A percentile compares a stretch with the other conserved stretches of the same genome.
Evolutionary conservation across 2,113 vertebrate species (phyloP).

Genomic region (Chelonoidis abingdonii): DNA sequence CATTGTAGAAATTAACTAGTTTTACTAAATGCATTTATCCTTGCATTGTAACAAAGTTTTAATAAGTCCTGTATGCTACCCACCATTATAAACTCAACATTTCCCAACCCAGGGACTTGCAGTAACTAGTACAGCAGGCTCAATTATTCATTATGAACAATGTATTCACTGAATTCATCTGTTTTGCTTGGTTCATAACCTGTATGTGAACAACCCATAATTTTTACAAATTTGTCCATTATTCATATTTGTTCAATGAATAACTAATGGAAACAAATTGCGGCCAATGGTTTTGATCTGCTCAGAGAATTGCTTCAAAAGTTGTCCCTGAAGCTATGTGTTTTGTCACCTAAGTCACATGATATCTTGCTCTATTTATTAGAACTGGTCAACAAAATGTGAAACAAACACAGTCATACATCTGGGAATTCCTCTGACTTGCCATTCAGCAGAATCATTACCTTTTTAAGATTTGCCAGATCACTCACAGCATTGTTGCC

Average conservation of each 20-base stretch:
- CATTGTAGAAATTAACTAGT: background rate
- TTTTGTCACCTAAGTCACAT: slow-evolving; percentile 18
- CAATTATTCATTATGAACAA: slow-evolving; percentile 65
- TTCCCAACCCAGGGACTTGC: slow-evolving; percentile 48
- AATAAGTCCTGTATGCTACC: background rate
- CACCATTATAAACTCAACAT: slow-evolving; percentile 58
- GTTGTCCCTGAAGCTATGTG: fast-evolving
- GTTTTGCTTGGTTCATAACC: background rate
- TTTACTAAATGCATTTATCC: slow-evolving; percentile 34
- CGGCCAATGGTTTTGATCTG: background rate
- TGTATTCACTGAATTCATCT: slow-evolving; percentile 20
- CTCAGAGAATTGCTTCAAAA: slow-evolving; percentile 6
- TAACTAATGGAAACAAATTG: slow-evolving; percentile 12
- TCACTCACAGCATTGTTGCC: slow-evolving; percentile 43
- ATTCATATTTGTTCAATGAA: background rate
- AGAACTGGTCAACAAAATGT: slow-evolving; percentile 25
- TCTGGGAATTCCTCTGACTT: slow-evolving; percentile 29
- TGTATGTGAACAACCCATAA: background rate
- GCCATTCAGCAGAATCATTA: slow-evolving; percentile 26
- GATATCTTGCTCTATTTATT: slow-evolving; percentile 25
- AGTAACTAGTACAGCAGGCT: slow-evolving; percentile 53
- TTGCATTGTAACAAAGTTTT: slow-evolving; percentile 9
- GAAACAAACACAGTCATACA: slow-evolving; percentile 19
- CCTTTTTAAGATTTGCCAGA: slow-evolving; percentile 38
- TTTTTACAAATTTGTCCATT: background rate